These are phyloP conservation scores for Pasiphila rectangulata DNA, from an alignment of 2,888 invertebrate species.

Conservation along the genomic window DNA sequence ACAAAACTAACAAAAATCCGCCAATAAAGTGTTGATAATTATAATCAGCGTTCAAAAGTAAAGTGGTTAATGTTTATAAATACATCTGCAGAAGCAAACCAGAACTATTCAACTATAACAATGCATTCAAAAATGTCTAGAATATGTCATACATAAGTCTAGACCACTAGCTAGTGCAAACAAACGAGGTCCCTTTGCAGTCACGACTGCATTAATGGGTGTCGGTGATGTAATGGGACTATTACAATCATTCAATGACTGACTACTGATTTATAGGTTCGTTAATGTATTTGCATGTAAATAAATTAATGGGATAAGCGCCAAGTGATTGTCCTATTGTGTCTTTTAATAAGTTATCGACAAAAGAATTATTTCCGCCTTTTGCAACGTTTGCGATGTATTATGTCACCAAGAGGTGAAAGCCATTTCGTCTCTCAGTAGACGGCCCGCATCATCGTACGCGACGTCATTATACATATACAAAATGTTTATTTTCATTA, in stretches of 20 bases:
- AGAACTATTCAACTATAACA: background rate
- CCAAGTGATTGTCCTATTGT: conserved; percentile 4
- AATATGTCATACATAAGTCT: conserved; percentile 21
- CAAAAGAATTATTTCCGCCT: background rate
- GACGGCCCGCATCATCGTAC: too few relatives aligned
- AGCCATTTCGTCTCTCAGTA: too few relatives aligned
- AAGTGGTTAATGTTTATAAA: too few relatives aligned
- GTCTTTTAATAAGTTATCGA: background rate
- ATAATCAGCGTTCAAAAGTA: too few relatives aligned
- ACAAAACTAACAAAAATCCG: too few relatives aligned
- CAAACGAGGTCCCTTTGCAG: conserved; percentile 22
- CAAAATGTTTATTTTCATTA: too few relatives aligned
- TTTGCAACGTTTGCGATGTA: too few relatives aligned
- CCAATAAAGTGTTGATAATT: too few relatives aligned
- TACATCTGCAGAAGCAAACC: background rate
- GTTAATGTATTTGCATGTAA: conserved; percentile 22
- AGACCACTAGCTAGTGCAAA: conserved; percentile 15
- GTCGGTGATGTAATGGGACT: conserved; percentile 30
- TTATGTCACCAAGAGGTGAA: too few relatives aligned
- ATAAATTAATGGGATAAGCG: conserved; percentile 7
- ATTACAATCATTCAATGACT: conserved; percentile 30
- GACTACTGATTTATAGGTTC: conserved; percentile 29
- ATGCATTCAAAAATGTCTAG: background rate
- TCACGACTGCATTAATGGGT: conserved; percentile 29
- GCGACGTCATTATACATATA: too few relatives aligned